Percentiles rank a stretch among this genome's conserved stretches.
Conservation (phyloP, 1,140 invertebrate genomes). For the Solenopsis fugax region DNA sequence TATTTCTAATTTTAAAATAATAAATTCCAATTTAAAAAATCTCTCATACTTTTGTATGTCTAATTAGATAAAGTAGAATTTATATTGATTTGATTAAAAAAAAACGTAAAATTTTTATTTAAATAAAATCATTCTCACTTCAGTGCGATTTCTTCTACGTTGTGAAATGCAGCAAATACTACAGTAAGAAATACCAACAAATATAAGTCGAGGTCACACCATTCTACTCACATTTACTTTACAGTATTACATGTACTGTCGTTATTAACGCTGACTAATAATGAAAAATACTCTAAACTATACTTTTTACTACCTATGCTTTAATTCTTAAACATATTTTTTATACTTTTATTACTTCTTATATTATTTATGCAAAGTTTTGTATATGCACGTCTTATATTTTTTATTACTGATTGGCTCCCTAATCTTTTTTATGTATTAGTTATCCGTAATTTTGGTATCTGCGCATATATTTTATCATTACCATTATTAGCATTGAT, state of each 20-base stretch:
- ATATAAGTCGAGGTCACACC: conserved; percentile 79
- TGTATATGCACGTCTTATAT: not conserved
- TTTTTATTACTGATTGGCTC: not conserved
- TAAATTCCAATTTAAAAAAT: not conserved
- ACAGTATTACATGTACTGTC: not conserved
- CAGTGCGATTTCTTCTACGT: not conserved
- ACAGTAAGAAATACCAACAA: not conserved
- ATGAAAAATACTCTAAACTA: not conserved
- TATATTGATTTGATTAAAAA: not conserved
- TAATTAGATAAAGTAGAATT: not conserved
- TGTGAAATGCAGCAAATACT: not conserved
- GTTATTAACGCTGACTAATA: not conserved
- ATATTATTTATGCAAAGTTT: not conserved
- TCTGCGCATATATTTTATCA: not conserved
- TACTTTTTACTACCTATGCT: not conserved
- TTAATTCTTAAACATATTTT: not conserved
- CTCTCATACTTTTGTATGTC: not conserved
- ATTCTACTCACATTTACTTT: conserved; percentile 79
- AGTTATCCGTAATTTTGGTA: not conserved
- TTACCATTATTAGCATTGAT: not conserved
- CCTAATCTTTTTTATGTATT: not conserved
- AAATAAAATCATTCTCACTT: no score
- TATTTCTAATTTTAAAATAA: not conserved
- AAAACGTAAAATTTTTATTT: not conserved
- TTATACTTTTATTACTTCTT: not conserved